Evolutionary conservation across 2,797 vertebrate genomes (phyloP).

Genomic region (Parauchenoglanis punctatus): DNA sequence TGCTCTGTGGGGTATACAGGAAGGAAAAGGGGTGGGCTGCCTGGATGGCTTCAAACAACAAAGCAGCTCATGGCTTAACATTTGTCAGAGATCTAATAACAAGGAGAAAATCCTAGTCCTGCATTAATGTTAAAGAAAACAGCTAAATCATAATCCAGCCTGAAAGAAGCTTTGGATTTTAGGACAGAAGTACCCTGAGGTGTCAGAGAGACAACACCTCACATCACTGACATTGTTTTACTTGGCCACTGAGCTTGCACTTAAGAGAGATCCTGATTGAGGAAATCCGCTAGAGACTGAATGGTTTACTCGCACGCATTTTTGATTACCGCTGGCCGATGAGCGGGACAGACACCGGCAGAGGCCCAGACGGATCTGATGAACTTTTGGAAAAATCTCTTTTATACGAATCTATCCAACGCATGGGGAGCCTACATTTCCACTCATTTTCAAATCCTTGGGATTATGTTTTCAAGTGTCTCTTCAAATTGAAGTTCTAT

Average conservation of each 20-base stretch:
- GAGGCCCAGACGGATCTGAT: neutral
- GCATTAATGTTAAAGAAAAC: slow-evolving; percentile 3
- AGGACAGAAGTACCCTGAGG: neutral
- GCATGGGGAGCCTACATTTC: slow-evolving; percentile 45
- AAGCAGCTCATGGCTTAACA: slow-evolving; percentile 41
- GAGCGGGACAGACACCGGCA: slow-evolving; percentile 49
- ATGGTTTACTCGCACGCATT: slow-evolving; percentile 42
- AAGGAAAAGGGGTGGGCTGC: slow-evolving; percentile 72
- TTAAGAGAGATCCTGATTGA: slow-evolving; percentile 62
- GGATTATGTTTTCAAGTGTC: slow-evolving; percentile 68
- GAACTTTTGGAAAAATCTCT: slow-evolving; percentile 2
- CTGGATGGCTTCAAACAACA: slow-evolving; percentile 60
- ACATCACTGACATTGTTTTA: slow-evolving; percentile 26
- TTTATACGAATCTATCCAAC: slow-evolving; percentile 16
- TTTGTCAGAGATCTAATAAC: slow-evolving; percentile 33
- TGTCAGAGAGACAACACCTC: neutral
- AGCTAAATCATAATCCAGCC: neutral
- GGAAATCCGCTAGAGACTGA: slow-evolving; percentile 69
- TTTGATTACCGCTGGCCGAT: slow-evolving; percentile 21
- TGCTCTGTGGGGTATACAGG: slow-evolving; percentile 55
- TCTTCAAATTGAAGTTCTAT: slow-evolving; percentile 45
- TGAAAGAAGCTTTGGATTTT: neutral
- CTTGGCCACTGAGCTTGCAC: slow-evolving; percentile 50
- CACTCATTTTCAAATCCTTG: slow-evolving; percentile 51
- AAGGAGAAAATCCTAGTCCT: slow-evolving; percentile 3